phyloP scores from a whole-genome alignment of 2,888 invertebrate species.

The Dysmachus trigonus region DNA sequence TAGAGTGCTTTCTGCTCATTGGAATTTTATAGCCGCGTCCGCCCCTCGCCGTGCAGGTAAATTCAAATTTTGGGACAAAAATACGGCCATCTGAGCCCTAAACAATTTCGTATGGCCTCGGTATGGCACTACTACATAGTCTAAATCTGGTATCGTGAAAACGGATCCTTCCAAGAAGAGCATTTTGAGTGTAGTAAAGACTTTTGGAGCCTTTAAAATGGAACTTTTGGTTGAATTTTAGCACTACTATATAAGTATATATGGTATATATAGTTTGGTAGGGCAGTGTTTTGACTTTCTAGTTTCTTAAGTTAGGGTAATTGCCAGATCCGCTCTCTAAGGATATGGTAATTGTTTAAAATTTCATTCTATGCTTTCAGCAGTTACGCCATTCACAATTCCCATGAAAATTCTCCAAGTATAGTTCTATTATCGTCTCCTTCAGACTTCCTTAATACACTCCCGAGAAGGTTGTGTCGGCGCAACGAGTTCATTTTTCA shows the following conservation, averaged over 20 bases:
- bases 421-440: slow-evolving; percentile 16
- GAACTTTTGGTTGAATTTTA: slow-evolving; percentile 2
- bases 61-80: neutral
- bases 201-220: neutral
- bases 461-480: neutral
- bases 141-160: neutral
- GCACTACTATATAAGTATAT: no score
- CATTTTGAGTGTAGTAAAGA: neutral
- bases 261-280: no score
- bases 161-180: neutral
- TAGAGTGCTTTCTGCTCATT: neutral
- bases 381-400: neutral
- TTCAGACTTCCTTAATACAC: slow-evolving; percentile 4
- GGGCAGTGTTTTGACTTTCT: neutral
- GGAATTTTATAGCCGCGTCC: neutral
- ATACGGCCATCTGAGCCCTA: neutral
- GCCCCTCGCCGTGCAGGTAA: neutral
- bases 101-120: neutral
- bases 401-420: neutral
- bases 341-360: slow-evolving; percentile 32
- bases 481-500: neutral
- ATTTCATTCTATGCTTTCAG: neutral
- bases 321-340: neutral
- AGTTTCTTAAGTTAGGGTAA: neutral
- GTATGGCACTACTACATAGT: neutral